Conservation (phyloP, 1,140 invertebrate genomes). For the Drosophila varians region DNA sequence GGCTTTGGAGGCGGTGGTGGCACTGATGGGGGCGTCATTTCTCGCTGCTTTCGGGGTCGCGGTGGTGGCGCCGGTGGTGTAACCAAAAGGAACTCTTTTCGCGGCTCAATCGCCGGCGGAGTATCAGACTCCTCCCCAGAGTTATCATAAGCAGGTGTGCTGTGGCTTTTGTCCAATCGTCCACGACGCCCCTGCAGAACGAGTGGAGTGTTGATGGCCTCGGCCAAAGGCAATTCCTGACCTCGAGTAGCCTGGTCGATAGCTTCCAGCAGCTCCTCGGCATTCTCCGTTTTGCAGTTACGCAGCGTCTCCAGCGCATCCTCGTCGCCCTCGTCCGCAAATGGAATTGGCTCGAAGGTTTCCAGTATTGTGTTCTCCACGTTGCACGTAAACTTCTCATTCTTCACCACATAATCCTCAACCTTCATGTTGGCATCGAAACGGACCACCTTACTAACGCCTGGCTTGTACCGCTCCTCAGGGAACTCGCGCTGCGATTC, state of each 20-base stretch:
- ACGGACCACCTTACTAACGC: slow-evolving; percentile 81
- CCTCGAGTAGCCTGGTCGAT: slow-evolving; percentile 53
- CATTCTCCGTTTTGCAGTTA: slow-evolving; percentile 58
- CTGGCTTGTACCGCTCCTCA: slow-evolving; percentile 69
- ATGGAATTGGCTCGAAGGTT: slow-evolving; percentile 81
- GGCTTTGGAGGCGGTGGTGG: slow-evolving; percentile 77
- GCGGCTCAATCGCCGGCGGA: slow-evolving; percentile 78
- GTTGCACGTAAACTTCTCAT: slow-evolving; percentile 82
- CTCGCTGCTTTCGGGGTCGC: slow-evolving; percentile 68
- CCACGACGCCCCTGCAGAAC: slow-evolving; percentile 82
- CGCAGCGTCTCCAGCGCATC: slow-evolving; percentile 66
- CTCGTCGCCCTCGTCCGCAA: slow-evolving; percentile 79
- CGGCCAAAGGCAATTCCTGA: slow-evolving; percentile 54
- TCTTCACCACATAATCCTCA: slow-evolving; percentile 75
- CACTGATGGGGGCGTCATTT: slow-evolving; percentile 54
- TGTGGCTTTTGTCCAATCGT: slow-evolving; percentile 90
- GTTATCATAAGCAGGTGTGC: slow-evolving; percentile 90
- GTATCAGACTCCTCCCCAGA: slow-evolving; percentile 83
- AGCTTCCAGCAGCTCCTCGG: slow-evolving; percentile 58
- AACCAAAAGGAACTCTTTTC: slow-evolving; percentile 70
- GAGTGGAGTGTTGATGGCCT: slow-evolving; percentile 81
- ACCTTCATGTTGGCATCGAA: slow-evolving; percentile 80
- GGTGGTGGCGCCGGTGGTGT: slow-evolving; percentile 79
- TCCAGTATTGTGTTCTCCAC: slow-evolving; percentile 83
- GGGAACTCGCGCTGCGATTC: slow-evolving; percentile 59